Percentiles rank a stretch among this genome's conserved stretches.
Conservation (phyloP, 2,113 vertebrate species). For the Oostethus manadensis region DNA sequence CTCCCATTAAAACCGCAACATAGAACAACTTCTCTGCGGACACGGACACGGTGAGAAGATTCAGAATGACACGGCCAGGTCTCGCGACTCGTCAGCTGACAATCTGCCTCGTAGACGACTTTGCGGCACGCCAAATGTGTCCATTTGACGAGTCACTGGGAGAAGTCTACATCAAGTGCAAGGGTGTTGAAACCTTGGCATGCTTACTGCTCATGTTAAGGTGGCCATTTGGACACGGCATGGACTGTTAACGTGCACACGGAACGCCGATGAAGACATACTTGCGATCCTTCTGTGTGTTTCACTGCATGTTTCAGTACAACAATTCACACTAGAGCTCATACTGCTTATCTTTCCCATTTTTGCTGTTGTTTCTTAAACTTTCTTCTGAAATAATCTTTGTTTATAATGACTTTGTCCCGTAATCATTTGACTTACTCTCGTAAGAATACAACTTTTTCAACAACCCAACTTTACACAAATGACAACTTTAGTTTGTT, state of each 20-base stretch:
- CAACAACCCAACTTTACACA: too few relatives aligned
- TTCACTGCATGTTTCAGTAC: too few relatives aligned
- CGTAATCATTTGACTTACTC: too few relatives aligned
- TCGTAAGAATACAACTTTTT: too few relatives aligned
- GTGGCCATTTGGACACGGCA: conserved; percentile 1
- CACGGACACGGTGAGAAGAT: background rate
- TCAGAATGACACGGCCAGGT: conserved; percentile 17
- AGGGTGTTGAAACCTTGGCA: background rate
- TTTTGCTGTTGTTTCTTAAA: too few relatives aligned
- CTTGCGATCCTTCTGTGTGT: too few relatives aligned
- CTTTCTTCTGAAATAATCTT: too few relatives aligned
- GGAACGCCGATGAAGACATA: background rate
- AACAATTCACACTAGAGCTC: too few relatives aligned
- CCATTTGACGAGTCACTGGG: background rate
- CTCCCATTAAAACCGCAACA: conserved; percentile 10
- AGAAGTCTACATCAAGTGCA: background rate
- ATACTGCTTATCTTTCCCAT: too few relatives aligned
- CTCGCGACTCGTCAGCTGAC: conserved; percentile 27
- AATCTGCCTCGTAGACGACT: conserved; percentile 16
- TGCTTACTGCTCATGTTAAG: conserved; percentile 6
- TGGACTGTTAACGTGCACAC: background rate
- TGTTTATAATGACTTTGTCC: too few relatives aligned
- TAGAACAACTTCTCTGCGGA: conserved; percentile 8
- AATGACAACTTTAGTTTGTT: too few relatives aligned
- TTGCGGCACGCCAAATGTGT: too few relatives aligned